Conservation (phyloP, 2,888 invertebrate genomes). For the Thereva nobilitata region DNA sequence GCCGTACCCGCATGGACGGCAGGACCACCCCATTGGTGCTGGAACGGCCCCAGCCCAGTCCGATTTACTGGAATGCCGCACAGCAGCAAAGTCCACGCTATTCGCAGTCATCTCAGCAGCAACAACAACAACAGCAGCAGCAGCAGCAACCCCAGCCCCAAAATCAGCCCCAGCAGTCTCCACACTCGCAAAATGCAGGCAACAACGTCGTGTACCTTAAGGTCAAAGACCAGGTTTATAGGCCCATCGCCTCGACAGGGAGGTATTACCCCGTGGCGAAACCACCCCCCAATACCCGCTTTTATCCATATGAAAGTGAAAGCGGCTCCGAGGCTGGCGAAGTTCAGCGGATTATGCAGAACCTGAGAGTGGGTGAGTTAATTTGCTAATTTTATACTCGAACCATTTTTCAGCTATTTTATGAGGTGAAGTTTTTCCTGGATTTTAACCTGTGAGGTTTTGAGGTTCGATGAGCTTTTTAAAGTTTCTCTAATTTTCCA, state of each 20-base stretch:
- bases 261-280: conserved; percentile 5
- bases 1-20: conserved; percentile 47
- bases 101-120: conserved; percentile 1
- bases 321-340: conserved; percentile 75
- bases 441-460: too few relatives aligned
- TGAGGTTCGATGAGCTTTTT: too few relatives aligned
- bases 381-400: neutral
- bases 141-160: conserved; percentile 16
- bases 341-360: conserved; percentile 65
- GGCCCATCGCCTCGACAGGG: conserved; percentile 30
- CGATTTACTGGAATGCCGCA: conserved; percentile 54
- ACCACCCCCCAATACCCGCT: conserved; percentile 18
- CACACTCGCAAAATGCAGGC: neutral
- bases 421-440: too few relatives aligned
- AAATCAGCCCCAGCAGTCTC: neutral
- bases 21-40: conserved; percentile 49
- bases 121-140: neutral
- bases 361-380: conserved; percentile 31
- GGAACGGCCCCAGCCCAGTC: conserved; percentile 50
- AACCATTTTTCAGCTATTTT: neutral
- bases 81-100: conserved; percentile 47
- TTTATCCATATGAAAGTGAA: conserved; percentile 64
- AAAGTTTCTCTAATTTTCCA: too few relatives aligned
- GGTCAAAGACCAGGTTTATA: conserved; percentile 37
- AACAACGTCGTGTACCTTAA: conserved; percentile 27